Percentiles rank a stretch among this genome's conserved stretches.
These are phyloP conservation scores for Orthonyx spaldingii DNA, from an alignment of 2,113 vertebrate genomes.

Conservation along the genomic window DNA sequence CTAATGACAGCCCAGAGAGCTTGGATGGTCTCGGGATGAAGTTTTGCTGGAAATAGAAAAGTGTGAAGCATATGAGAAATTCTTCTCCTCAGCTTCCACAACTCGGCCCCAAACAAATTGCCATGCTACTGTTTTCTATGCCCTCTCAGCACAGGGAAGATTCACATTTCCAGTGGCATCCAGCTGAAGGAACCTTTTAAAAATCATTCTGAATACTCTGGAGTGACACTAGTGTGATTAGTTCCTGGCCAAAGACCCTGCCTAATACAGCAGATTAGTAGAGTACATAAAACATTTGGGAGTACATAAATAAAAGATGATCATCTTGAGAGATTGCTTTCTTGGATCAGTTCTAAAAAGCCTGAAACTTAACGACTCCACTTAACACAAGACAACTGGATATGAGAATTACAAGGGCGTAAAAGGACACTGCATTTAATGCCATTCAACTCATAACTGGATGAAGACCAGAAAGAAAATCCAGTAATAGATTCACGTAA, in stretches of 20 bases:
- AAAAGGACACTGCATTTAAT: background rate
- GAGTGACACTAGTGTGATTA: background rate
- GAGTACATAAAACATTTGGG: background rate
- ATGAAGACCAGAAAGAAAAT: background rate
- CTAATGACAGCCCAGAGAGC: background rate
- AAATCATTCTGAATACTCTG: background rate
- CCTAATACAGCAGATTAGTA: background rate
- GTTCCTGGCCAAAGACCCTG: background rate
- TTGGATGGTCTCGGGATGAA: accelerated
- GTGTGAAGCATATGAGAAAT: background rate
- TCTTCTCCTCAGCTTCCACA: background rate
- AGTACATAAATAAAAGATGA: background rate
- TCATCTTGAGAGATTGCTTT: background rate
- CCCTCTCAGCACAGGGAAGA: background rate
- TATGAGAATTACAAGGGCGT: background rate
- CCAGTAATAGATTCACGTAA: background rate
- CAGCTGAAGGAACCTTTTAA: background rate
- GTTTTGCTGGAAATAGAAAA: background rate
- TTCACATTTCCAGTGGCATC: background rate
- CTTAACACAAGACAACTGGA: background rate
- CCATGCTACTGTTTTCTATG: background rate
- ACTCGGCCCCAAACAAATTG: background rate
- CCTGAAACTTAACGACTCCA: background rate
- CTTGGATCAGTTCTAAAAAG: conserved; percentile 7
- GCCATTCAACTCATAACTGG: background rate